phyloP scores from a whole-genome alignment of 2,888 invertebrate species.

The Thumatha senex region DNA sequence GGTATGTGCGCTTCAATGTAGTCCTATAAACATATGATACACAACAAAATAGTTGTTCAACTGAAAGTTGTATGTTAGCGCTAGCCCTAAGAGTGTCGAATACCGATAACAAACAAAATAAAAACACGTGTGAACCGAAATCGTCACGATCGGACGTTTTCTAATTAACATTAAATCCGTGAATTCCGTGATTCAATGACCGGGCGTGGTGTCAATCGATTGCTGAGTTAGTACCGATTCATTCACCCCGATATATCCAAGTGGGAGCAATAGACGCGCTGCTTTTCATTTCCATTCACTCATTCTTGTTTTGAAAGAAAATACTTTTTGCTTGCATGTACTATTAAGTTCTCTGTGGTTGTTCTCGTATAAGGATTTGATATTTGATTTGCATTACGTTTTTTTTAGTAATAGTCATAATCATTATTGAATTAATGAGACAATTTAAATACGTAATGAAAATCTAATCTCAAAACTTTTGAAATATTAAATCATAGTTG shows the following conservation, averaged over 20 bases:
- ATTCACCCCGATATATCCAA: conserved; percentile 37
- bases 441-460: no score
- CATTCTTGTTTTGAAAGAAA: conserved; percentile 11
- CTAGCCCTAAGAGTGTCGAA: no score
- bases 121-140: conserved; percentile 27
- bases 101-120: conserved; percentile 8
- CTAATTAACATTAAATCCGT: conserved; percentile 27
- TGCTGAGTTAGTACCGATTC: conserved; percentile 41
- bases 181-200: conserved; percentile 37
- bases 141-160: conserved; percentile 19
- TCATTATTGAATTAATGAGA: no score
- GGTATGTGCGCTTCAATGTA: no score
- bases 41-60: no score
- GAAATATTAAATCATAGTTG: no score
- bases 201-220: conserved; percentile 38
- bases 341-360: not conserved
- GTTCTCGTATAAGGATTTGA: not conserved
- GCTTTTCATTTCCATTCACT: conserved; percentile 9
- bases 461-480: no score
- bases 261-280: conserved; percentile 28
- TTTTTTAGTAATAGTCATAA: no score
- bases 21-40: no score
- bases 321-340: no score
- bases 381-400: not conserved
- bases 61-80: no score